phyloP scores from a whole-genome alignment of 2,888 invertebrate species.

The Megastigmus dorsalis region DNA sequence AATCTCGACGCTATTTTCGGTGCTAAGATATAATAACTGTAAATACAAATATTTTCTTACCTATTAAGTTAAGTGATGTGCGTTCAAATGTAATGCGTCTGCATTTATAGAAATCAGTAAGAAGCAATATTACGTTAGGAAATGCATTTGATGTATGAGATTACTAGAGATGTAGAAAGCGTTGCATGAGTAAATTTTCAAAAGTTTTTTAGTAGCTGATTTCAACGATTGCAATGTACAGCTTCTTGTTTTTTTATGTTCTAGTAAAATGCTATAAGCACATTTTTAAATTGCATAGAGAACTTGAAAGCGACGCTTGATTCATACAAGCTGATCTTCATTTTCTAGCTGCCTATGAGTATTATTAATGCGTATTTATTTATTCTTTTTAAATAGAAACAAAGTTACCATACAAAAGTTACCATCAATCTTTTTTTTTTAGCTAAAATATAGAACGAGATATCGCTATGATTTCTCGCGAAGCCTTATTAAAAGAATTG shows the following conservation, averaged over 20 bases:
- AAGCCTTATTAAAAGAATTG: conserved; percentile 43
- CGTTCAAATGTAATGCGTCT: conserved; percentile 56
- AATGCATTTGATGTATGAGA: conserved; percentile 41
- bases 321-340: conserved; percentile 10
- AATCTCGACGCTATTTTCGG: conserved; percentile 59
- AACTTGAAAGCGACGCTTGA: conserved; percentile 19
- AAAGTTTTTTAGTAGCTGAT: conserved; percentile 34
- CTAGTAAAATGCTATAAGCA: conserved; percentile 31
- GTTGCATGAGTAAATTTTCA: conserved; percentile 19
- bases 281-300: conserved; percentile 38
- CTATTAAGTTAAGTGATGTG: conserved; percentile 62
- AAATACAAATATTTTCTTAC: conserved; percentile 67
- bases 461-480: conserved; percentile 36
- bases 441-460: conserved; percentile 40
- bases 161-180: conserved; percentile 28
- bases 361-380: conserved; percentile 67
- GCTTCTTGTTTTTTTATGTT: conserved; percentile 12
- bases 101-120: conserved; percentile 34
- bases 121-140: conserved; percentile 11
- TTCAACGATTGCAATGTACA: conserved; percentile 6
- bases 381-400: conserved; percentile 63
- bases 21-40: conserved; percentile 65
- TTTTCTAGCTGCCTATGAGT: conserved; percentile 58
- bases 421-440: conserved; percentile 46
- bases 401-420: conserved; percentile 56